Conservation (phyloP, 2,113 vertebrate species). For the Ia io region DNA sequence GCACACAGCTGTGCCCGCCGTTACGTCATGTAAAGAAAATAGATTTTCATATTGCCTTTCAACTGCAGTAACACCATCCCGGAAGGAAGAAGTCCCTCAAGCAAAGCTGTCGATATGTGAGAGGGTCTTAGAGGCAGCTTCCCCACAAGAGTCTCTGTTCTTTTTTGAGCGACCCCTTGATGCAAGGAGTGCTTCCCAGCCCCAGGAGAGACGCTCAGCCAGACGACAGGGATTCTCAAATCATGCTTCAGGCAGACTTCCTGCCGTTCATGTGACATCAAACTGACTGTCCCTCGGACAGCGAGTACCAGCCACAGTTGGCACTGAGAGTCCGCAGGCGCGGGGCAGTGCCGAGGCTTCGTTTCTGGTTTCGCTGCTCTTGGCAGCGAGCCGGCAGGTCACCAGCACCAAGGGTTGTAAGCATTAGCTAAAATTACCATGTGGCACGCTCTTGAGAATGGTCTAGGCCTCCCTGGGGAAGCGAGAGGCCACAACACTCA, state of each 20-base stretch:
- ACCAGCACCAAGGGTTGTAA: not conserved
- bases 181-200: constrained; percentile 68
- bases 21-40: constrained; percentile 65
- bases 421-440: not conserved
- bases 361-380: not conserved
- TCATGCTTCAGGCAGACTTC: not conserved
- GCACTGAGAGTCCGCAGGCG: not conserved
- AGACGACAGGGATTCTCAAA: not conserved
- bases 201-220: not conserved
- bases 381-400: not conserved
- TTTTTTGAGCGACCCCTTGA: constrained; percentile 72
- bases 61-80: constrained; percentile 31
- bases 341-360: not conserved
- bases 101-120: constrained; percentile 37
- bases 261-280: not conserved
- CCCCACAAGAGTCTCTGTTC: not conserved
- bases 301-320: not conserved
- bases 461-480: not conserved
- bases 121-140: constrained; percentile 33
- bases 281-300: not conserved
- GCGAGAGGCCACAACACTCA: not conserved
- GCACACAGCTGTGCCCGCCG: not conserved
- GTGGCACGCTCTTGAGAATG: rapidly evolving
- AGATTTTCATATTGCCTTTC: constrained; percentile 42
- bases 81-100: constrained; percentile 38